phyloP scores from a whole-genome alignment of 2,113 vertebrate species.

The Murina feae region DNA sequence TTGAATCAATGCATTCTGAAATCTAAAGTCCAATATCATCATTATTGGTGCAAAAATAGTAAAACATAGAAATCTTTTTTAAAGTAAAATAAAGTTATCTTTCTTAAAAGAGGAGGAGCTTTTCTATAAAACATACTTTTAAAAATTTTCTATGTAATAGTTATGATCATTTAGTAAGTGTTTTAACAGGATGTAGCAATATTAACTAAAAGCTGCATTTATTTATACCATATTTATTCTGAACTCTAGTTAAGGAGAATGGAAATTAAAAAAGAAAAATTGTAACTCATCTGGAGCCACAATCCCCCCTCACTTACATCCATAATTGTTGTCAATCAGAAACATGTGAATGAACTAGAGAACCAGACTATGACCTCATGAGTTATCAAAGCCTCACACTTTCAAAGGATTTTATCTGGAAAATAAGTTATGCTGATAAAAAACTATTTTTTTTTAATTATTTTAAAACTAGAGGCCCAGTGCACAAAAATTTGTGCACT shows the following conservation, averaged over 20 bases:
- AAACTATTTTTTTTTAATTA: neutral
- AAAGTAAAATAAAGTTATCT: neutral
- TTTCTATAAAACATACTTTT: neutral
- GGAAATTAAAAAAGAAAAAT: constrained; percentile 24
- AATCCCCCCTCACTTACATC: neutral
- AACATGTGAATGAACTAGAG: neutral
- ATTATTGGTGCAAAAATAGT: constrained; percentile 6
- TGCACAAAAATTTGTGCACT: too few relatives aligned
- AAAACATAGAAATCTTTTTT: neutral
- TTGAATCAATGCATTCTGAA: constrained; percentile 37
- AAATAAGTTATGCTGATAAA: neutral
- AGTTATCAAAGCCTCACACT: neutral
- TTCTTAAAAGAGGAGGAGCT: neutral
- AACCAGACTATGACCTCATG: neutral
- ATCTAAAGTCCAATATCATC: neutral
- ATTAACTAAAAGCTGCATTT: neutral
- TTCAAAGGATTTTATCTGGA: neutral
- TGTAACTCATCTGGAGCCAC: neutral
- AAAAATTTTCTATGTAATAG: neutral
- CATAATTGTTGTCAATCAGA: neutral
- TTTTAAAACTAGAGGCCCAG: too few relatives aligned
- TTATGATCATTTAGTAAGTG: neutral
- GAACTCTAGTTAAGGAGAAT: neutral
- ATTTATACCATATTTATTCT: neutral
- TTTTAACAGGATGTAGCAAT: constrained; percentile 7